Evolutionary conservation across 2,113 vertebrate genomes (phyloP), one percentile per base, ranked within the genome.

Genomic region (Platichthys flesus): DNA sequence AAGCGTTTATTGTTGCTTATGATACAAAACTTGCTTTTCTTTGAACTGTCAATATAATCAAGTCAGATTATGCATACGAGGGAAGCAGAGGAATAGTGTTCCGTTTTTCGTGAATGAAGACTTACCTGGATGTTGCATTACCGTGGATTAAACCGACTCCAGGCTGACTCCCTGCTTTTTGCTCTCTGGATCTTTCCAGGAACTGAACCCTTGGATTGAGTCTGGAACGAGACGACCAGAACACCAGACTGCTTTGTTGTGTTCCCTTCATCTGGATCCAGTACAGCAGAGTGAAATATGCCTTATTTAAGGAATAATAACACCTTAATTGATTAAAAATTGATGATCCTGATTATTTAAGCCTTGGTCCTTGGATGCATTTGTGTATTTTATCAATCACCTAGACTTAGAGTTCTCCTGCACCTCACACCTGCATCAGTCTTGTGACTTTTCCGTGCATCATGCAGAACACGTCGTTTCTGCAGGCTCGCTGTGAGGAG

Each of bases 401-500:
- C 4, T 42, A 18, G 45, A 49, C 10, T 42, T 42, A 42, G 9
- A 10, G 10, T 12, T 42, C 45, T 49, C 35, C 24, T 56, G 28
- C 31, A 62, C 26, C 4, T 42, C 16, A 5, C 5, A 10, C n/a
- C 52, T 16, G 1, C 37, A 12, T 31, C 24, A 18, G 26, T 5
- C 20, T 64, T 49, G n/a, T 56, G 21, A 56, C 15, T 37, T 40
- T 23, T 12, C 31, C 15, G 47, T 31, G 16, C 74, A 83, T 52
- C 15, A 92, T 93, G 91, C 86, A 78, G 65, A 85, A 81, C 18
- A 85, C 86, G n/a, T 93, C 92, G 0, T 95, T 93, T 47, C 85
- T 95, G 58, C 94, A 95, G 79, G 94, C 94, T 20, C 93, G 94
- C 23, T 95, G 94, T 21, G 88, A 93, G 0, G 90, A 95, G 82